phyloP scores from a whole-genome alignment of 2,113 vertebrate species.

The Gobius niger region DNA sequence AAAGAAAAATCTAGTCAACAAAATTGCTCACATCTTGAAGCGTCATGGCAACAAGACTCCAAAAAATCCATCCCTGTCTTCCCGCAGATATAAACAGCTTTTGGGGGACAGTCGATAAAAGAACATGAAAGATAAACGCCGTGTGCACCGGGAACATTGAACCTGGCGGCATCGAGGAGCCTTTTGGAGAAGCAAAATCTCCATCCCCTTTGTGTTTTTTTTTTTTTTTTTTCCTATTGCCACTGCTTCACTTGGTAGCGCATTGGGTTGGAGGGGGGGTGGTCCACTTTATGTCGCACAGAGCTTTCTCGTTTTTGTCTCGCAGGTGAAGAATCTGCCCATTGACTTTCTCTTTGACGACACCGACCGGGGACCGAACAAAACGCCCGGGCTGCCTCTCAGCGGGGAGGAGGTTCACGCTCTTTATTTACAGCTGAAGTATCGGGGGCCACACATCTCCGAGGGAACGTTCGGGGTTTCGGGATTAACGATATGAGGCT shows the following conservation, averaged over 20 bases:
- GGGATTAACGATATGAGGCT: constrained; percentile 31
- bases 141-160: constrained; percentile 8
- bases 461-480: constrained; percentile 40
- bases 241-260: constrained; percentile 41
- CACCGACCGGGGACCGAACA: constrained; percentile 37
- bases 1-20: too few species aligned
- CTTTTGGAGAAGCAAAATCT: constrained; percentile 12
- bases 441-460: constrained; percentile 59
- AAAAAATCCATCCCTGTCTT: too few species aligned
- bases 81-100: too few species aligned
- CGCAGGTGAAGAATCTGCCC: constrained; percentile 53
- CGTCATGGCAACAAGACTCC: constrained; percentile 62
- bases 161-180: constrained; percentile 28
- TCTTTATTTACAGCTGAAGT: constrained; percentile 68
- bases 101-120: constrained; percentile 17
- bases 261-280: neutral
- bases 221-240: constrained; percentile 36
- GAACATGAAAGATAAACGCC: neutral
- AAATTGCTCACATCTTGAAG: constrained; percentile 6
- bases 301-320: constrained; percentile 48
- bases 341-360: constrained; percentile 41
- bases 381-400: constrained; percentile 40
- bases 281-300: neutral
- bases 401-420: constrained; percentile 37
- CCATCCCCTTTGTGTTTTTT: constrained; percentile 22